Conservation (phyloP, 2,888 invertebrate genomes). For the Amiota mariae region DNA sequence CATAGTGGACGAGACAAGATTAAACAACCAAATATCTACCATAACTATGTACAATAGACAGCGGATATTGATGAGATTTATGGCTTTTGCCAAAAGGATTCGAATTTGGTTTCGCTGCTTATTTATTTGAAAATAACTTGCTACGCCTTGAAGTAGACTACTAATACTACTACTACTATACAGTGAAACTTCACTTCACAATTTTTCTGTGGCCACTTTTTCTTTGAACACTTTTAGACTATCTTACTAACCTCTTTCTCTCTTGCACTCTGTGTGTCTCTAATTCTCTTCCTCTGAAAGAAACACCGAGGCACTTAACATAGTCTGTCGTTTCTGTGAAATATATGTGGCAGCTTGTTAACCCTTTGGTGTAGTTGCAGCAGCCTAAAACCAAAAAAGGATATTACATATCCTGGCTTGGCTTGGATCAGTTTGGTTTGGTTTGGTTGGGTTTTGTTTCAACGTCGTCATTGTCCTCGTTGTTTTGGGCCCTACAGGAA, state of each 20-base stretch:
- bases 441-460: no score
- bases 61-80: conserved; percentile 63
- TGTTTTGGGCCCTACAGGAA: conserved; percentile 57
- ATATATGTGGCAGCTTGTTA: conserved; percentile 19
- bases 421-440: no score
- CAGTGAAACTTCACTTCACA: not conserved
- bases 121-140: conserved; percentile 60
- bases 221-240: no score
- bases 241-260: not conserved
- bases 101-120: conserved; percentile 30
- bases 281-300: not conserved
- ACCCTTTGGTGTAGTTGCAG: conserved; percentile 14
- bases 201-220: not conserved
- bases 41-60: conserved; percentile 17
- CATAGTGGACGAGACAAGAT: not conserved
- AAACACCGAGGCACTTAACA: not conserved
- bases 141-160: conserved; percentile 35
- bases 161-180: no score
- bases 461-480: conserved; percentile 28
- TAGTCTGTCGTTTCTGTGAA: not conserved
- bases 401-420: conserved; percentile 65
- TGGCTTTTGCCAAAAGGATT: conserved; percentile 49
- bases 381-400: conserved; percentile 54
- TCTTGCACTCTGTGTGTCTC: not conserved
- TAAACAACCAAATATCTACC: no score